Evolutionary conservation across 2,113 vertebrate species (phyloP), one percentile per base, ranked within the genome.

Genomic region (Pipa parva): DNA sequence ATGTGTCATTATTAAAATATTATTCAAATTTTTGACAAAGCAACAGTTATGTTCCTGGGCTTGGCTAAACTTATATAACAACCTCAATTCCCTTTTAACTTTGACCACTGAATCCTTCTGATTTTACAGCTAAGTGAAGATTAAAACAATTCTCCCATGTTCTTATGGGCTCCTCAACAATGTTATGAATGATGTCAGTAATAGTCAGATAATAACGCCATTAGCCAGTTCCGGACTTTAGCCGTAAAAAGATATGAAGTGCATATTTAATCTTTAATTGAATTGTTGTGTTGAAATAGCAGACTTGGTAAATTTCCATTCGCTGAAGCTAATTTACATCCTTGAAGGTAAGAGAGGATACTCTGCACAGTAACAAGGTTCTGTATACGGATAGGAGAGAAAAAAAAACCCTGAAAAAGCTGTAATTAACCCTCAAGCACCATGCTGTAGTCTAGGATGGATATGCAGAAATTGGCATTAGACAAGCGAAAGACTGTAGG

Each of bases 271-370:
- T n/a, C 13, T 42, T 42, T 42, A 42, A 42, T 42, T 42, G 39
- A 42, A 42, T 42, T 42, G 39, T 42, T 42, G 39, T 42, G 39
- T 42, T 42, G 39, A 42, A 42, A 15, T 17, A 42, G 39, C 39
- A 42, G 39, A 42, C 39, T 42, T 42, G 39, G 39, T 42, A 42
- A 42, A 42, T 42, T 42, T 42, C 39, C 39, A 17, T n/a, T 42
- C 39, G n/a, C 17, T 42, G 39, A 42, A 42, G 39, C 39, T 42
- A 42, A 42, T 42, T 42, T 42, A 18, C 39, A 42, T 42, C 39
- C 3, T n/a, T 42, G 39, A 42, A 42, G 17, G 39, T 42, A 42
- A 42, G 17, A 42, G 39, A 42, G 39, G 39, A 42, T 42, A n/a
- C 39, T 42, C 39, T 42, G 39, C 39, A 42, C 39, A n/a, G 39